A percentile compares a stretch with the other conserved stretches of the same genome.
These are phyloP conservation scores for Hippocampus barbouri DNA, from an alignment of 2,113 vertebrate species.

Conservation along the genomic window DNA sequence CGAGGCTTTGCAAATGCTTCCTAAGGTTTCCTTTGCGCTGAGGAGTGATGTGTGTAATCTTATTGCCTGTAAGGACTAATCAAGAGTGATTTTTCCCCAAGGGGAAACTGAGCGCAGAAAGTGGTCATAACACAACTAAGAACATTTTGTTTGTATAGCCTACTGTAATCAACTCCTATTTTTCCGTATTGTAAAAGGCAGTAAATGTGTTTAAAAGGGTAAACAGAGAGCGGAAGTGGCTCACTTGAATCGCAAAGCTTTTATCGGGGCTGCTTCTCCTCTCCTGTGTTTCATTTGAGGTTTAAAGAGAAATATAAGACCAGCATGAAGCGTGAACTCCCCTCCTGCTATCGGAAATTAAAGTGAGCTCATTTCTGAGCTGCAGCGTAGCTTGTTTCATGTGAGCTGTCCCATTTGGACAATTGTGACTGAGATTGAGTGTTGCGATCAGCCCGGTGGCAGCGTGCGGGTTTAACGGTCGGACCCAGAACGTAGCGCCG, in stretches of 20 bases:
- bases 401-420: conserved; percentile 25
- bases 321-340: neutral
- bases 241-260: neutral
- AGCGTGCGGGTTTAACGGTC: conserved; percentile 8
- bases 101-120: neutral
- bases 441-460: conserved; percentile 9
- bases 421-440: conserved; percentile 14
- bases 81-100: conserved; percentile 39
- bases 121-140: conserved; percentile 17
- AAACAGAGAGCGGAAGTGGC: neutral
- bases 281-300: conserved; percentile 8
- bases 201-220: neutral
- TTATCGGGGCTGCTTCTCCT: neutral
- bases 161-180: conserved; percentile 7
- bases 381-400: neutral
- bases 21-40: conserved; percentile 43
- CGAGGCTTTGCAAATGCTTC: conserved; percentile 38
- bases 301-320: conserved; percentile 1
- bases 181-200: neutral
- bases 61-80: conserved; percentile 36
- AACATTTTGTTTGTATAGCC: conserved; percentile 1
- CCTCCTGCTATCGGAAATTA: conserved; percentile 5
- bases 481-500: neutral
- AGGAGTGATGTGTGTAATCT: conserved; percentile 54
- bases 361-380: neutral